Base-by-base conservation (phyloP, 1,140 invertebrate genomes). In the Brachionus sp. region DNA sequence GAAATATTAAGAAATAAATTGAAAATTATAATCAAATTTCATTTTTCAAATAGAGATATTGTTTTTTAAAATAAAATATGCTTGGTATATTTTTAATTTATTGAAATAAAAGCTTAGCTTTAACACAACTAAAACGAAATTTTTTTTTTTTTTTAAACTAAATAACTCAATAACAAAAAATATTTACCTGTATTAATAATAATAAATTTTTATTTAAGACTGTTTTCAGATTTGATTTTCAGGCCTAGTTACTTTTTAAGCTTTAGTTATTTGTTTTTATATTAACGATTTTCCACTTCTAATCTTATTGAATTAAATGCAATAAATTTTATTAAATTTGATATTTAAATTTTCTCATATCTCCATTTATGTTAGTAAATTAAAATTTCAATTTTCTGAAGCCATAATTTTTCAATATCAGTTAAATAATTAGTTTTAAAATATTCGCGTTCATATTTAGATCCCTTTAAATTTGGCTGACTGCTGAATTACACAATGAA, bases 251-350 rank as follows among this genome's bases (percentile, higher is more conserved):
- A 50, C 19, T 57, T 53, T n/a, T n/a, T n/a, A n/a, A n/a, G n/a
- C n/a, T n/a, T 23, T 16, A 53, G 4, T 19, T 57, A 6, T 57
- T n/a, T 25, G 7, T 19, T 23, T 19, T 19, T 19, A 19, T 9
- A 16, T 19, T 57, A n/a, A n/a, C n/a, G n/a, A n/a, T 57, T 57
- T 16, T 57, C 19, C 19, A 23, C 50, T 3, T 19, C 50, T 57
- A 57, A 57, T 57, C 16, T 10, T 19, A 19, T 57, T 57, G 50
- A 57, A 57, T 19, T 57, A 6, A 57, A 57, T 19, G 16, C 3
- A 46, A 46, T n/a, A 57, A 57, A 57, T 5, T 57, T 57, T 57
- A 57, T 57, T 57, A 57, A 57, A 57, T 57, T 57, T 57, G n/a
- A 57, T n/a, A 57, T 57, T 57, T 57, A 23, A 3, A 57, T 57